These are phyloP conservation scores for Podabrus alpinus DNA, from an alignment of 2,888 invertebrate species.

Conservation along the genomic window DNA sequence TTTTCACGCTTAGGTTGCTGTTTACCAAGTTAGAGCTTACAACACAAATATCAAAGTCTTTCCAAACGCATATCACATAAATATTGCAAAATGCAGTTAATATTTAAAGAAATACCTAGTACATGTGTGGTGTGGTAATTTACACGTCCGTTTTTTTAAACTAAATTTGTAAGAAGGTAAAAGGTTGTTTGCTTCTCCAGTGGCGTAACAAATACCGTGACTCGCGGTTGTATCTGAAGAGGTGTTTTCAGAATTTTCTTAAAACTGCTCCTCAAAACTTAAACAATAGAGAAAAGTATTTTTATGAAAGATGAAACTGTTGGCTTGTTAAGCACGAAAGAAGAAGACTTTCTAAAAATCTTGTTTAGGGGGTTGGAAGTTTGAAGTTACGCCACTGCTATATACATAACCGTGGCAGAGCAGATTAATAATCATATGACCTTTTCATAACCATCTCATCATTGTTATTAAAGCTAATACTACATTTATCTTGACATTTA, in stretches of 20 bases:
- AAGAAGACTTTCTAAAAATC: too few relatives aligned
- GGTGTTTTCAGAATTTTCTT: too few relatives aligned
- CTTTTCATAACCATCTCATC: slow-evolving; percentile 12
- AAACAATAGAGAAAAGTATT: too few relatives aligned
- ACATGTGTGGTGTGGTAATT: not conserved
- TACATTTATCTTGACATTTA: slow-evolving; percentile 6
- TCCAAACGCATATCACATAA: not conserved
- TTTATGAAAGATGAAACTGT: too few relatives aligned
- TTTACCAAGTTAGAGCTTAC: too few relatives aligned
- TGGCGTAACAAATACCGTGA: not conserved
- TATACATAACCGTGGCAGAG: not conserved
- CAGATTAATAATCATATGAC: slow-evolving; percentile 12
- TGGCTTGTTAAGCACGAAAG: too few relatives aligned
- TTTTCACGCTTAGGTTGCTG: not conserved
- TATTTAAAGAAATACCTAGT: not conserved
- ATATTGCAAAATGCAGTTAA: not conserved
- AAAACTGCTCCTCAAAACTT: too few relatives aligned
- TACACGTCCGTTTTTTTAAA: not conserved
- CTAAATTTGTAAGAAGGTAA: not conserved
- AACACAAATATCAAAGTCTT: not conserved
- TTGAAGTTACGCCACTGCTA: not conserved
- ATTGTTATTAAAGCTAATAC: slow-evolving; percentile 6
- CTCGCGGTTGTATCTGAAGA: not conserved
- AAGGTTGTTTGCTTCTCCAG: not conserved
- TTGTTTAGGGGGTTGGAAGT: not conserved